A percentile compares a stretch with the other conserved stretches of the same genome.
phyloP scores from a whole-genome alignment of 2,113 vertebrate species.

The Ptilonorhynchus violaceus region DNA sequence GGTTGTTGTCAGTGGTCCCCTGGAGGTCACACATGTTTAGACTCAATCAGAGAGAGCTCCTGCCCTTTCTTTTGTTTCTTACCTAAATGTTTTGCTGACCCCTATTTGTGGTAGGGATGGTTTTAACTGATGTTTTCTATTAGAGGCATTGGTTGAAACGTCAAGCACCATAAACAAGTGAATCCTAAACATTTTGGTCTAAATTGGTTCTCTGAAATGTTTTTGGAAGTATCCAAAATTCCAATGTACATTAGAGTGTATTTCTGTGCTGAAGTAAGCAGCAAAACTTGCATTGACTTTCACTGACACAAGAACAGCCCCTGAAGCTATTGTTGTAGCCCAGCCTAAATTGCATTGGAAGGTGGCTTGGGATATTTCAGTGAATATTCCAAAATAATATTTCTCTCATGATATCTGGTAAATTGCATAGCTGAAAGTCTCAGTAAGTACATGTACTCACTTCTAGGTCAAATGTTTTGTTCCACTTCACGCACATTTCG shows the following conservation, averaged over 20 bases:
- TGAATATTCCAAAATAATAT: background rate
- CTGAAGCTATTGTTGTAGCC: background rate
- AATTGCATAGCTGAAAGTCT: background rate
- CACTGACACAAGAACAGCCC: background rate
- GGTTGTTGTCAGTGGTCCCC: background rate
- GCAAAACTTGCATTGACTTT: background rate
- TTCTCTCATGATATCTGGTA: background rate
- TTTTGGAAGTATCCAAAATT: background rate
- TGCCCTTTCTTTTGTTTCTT: background rate
- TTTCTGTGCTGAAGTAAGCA: background rate
- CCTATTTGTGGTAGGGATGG: fast-evolving
- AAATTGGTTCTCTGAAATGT: background rate
- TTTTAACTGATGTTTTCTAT: background rate
- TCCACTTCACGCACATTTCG: background rate
- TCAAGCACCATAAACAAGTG: background rate
- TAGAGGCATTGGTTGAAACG: background rate
- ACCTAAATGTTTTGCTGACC: background rate
- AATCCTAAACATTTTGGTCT: background rate
- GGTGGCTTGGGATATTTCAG: background rate
- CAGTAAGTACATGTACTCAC: background rate
- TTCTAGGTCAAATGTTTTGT: background rate
- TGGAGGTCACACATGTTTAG: background rate
- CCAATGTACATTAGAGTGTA: background rate
- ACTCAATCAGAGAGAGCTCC: background rate
- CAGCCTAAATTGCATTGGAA: background rate